Percentiles rank a stretch among this genome's conserved stretches.
phyloP scores from a whole-genome alignment of 35 echinoderm and acorn worm species.

The Nesometra sesokonis region DNA sequence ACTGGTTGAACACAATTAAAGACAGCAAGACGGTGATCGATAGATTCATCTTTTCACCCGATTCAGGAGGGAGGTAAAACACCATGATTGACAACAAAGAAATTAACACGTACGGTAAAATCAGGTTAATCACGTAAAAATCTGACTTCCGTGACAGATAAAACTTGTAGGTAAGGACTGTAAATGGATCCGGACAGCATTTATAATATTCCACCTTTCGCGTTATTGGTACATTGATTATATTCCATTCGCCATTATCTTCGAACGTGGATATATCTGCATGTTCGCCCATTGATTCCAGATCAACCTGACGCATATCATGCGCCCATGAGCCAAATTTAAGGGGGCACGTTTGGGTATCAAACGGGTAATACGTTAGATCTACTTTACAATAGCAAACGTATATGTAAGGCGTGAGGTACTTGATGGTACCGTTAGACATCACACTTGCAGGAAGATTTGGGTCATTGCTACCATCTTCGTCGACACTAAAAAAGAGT shows the following conservation, averaged over 20 bases:
- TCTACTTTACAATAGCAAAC: constrained; percentile 60
- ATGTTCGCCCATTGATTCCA: neutral
- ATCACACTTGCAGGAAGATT: constrained; percentile 31
- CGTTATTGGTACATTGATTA: constrained; percentile 25
- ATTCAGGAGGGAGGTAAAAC: constrained; percentile 77
- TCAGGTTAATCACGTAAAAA: constrained; percentile 85
- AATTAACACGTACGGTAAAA: constrained; percentile 62
- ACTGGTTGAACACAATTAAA: constrained; percentile 79
- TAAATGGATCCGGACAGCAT: constrained; percentile 43
- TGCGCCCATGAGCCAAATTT: constrained; percentile 72
- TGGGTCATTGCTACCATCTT: neutral
- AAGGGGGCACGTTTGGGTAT: constrained; percentile 44
- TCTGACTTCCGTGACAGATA: constrained; percentile 35
- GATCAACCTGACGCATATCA: constrained; percentile 19
- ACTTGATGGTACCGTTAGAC: constrained; percentile 19
- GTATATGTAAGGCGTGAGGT: constrained; percentile 46
- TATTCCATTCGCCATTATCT: constrained; percentile 75
- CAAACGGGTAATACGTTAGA: constrained; percentile 69
- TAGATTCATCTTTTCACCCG: constrained; percentile 83
- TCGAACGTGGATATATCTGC: constrained; percentile 39
- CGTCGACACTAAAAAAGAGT: neutral
- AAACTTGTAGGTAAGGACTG: constrained; percentile 60
- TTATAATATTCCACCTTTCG: constrained; percentile 27
- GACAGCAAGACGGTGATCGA: constrained; percentile 69
- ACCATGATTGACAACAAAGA: constrained; percentile 54